These are phyloP conservation scores for Bombycilla garrulus DNA, from an alignment of 2,113 vertebrate species.

Conservation along the genomic window DNA sequence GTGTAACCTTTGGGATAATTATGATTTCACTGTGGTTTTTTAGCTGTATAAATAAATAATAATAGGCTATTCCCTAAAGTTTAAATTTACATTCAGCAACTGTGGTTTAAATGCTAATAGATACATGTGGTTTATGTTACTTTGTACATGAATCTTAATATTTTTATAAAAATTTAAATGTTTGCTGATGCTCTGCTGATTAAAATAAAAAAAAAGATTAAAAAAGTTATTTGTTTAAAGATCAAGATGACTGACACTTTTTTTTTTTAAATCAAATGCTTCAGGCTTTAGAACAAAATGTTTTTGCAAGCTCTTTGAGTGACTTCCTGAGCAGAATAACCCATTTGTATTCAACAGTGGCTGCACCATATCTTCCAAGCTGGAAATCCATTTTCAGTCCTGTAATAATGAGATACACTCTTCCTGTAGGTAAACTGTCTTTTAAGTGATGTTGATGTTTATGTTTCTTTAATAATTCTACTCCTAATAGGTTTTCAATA, in stretches of 20 bases:
- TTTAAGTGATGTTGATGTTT: background rate
- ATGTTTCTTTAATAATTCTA: background rate
- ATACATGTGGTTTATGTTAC: background rate
- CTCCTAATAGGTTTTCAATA: background rate
- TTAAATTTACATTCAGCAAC: background rate
- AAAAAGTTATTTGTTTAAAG: background rate
- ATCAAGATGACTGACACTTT: background rate
- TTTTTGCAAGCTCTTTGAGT: background rate
- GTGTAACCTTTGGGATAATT: background rate
- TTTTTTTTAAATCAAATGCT: background rate
- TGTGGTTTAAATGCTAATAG: background rate
- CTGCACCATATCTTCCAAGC: background rate
- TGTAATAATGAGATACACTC: background rate
- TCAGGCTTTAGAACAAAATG: background rate
- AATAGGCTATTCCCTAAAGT: background rate
- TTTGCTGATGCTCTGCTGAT: background rate
- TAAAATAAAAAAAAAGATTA: background rate
- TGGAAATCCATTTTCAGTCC: background rate
- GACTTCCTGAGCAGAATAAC: background rate
- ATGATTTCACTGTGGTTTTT: background rate
- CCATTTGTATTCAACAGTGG: background rate
- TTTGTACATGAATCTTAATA: background rate
- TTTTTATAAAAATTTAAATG: background rate
- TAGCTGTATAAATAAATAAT: slow-evolving; percentile 11
- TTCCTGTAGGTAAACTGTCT: background rate